These are phyloP conservation scores for Aphelenchoides avenae DNA, from an alignment of 1,140 invertebrate species.

Conservation along the genomic window DNA sequence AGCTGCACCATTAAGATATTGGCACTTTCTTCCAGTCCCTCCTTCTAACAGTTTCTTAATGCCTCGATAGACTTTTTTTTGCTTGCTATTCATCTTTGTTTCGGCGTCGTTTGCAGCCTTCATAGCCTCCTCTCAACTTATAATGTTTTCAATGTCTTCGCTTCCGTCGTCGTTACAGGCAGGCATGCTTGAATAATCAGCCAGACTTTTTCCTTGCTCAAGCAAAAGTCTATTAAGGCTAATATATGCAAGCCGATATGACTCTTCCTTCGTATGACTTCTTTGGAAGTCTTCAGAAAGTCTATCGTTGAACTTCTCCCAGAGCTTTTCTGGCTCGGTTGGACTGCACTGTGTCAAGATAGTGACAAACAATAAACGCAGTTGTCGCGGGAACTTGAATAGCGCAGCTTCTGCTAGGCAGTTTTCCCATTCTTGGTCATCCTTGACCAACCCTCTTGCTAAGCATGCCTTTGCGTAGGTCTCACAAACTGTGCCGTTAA, in stretches of 20 bases:
- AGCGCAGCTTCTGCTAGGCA: conserved; percentile 16
- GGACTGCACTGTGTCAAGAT: conserved; percentile 21
- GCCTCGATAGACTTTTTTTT: conserved; percentile 18
- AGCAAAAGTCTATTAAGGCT: neutral
- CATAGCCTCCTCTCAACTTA: conserved; percentile 27
- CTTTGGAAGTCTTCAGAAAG: conserved; percentile 26
- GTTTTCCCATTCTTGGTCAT: conserved; percentile 26
- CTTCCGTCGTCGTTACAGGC: neutral
- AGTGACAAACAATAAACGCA: conserved; percentile 29
- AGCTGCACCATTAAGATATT: conserved; percentile 14
- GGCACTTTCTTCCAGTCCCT: neutral
- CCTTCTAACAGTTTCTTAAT: conserved; percentile 7
- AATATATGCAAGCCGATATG: neutral
- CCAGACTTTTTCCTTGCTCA: neutral
- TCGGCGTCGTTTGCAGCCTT: too few species aligned
- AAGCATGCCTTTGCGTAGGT: conserved; percentile 24
- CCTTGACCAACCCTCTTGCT: conserved; percentile 22
- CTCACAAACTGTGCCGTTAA: conserved; percentile 19
- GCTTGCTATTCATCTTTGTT: conserved; percentile 25
- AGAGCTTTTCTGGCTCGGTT: conserved; percentile 11
- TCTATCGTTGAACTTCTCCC: conserved; percentile 17
- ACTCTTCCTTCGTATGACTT: conserved; percentile 2
- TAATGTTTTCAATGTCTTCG: conserved; percentile 1
- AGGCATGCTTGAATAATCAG: neutral
- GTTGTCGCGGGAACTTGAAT: conserved; percentile 16